Base-by-base conservation (phyloP, 2,888 invertebrate genomes). In the Hyposoter dolosus region DNA sequence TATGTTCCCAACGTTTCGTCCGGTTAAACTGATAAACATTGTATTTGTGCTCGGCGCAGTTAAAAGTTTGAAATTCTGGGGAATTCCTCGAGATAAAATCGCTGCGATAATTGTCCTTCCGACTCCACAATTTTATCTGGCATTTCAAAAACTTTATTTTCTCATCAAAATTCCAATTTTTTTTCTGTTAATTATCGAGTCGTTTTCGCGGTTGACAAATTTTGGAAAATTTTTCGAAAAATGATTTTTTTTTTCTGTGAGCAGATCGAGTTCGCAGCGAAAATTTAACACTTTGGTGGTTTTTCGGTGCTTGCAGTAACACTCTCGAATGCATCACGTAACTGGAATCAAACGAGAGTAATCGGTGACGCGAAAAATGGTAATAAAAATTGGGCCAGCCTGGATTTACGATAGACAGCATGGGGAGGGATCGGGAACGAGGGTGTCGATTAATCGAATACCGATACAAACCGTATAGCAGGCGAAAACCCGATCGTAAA, bases 401-500 rank as follows among this genome's bases (percentile, higher is more conserved):
- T 28, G 60, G 23, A 60, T 12, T 28, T 28, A 28, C 60, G 23
- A 28, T 28, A 19, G 60, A 28, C 23, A 15, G 19, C 19, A 17
- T 15, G 47, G 17, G n/a, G 23, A 23, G 19, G 19, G 56, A 60
- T 1, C 0, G 23, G 19, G 12, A 23, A 60, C n/a, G 10, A 17
- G 35, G 35, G 1, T 66, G 28, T 19, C 56, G 53, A 72, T 72
- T 72, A 76, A 63, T 63, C 28, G 35, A 76, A 76, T 76, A 19
- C 32, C 72, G 72, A 72, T 72, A 72, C 19, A 19, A 72, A 19
- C 47, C 28, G 9, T 28, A 79, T 43, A 68, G 78, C 15, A 17
- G 68, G 63, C 10, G 35, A 47, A 76, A 56, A 68, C 28, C 68
- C 65, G 65, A 7, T 74, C 19, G 81, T 40, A 43, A 75, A 68